Base-by-base conservation (phyloP, 2,113 vertebrate species). In the Rhea americana region DNA sequence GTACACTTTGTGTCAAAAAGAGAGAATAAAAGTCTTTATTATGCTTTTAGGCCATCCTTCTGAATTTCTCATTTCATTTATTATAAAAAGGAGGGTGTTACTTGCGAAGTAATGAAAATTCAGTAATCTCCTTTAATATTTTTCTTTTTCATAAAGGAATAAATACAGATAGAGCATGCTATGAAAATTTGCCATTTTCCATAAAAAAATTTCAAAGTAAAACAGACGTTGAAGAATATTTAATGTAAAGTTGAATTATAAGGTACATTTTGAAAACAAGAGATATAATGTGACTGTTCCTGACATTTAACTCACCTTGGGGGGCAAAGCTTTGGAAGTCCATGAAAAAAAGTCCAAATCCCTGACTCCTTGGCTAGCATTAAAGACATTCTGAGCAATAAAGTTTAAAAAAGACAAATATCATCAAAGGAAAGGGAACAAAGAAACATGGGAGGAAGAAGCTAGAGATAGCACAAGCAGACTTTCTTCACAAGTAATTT, bases 361-460 rank as follows among this genome's bases (percentile, higher is more conserved):
- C 98, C 99, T 99, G 98, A 99, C 97, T 99, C 98, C 98, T 98
- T 99, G 98, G 98, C 99, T 99, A 99, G 98, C 98, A 97, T 99
- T 99, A 99, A 99, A 99, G 98, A 99, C 98, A 99, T 97, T 99
- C 98, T 99, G 98, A 99, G 98, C 98, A 97, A 98, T 98, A 99
- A 97, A 99, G 98, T 97, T 98, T 98, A 97, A 98, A 97, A 99
- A 97, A 98, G 98, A 99, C 97, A 99, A 94, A 98, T 98, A 98
- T 98, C 96, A 98, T 98, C 96, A 97, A 96, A 96, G 91, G 97
- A 98, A 97, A n/a, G 96, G 96, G 92, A 96, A 97, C 92, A 98
- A 94, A 89, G 89, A 90, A 94, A 97, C 93, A 97, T 1, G 51
- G 95, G 87, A 90, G 97, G 95, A 98, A 98, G 96, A 97, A 89